Conservation (phyloP, 1,140 invertebrate species). For the Adoxophyes honmai region DNA sequence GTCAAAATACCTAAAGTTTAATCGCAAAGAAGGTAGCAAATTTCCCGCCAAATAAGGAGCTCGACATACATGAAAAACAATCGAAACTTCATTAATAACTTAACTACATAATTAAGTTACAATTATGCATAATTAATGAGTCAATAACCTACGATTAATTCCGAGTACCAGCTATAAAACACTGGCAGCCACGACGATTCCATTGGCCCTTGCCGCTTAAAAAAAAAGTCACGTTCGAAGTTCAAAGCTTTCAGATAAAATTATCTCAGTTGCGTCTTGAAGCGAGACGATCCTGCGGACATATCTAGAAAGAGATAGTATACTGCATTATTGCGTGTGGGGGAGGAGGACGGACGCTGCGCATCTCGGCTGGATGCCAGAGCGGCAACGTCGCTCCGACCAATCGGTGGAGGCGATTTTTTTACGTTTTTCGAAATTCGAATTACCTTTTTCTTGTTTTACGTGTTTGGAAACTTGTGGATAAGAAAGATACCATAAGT, state of each 20-base stretch:
- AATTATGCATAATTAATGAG: not conserved
- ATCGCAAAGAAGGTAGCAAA: too few species aligned
- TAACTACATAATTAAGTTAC: too few species aligned
- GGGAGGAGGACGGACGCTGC: constrained; percentile 36
- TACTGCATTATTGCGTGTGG: constrained; percentile 21
- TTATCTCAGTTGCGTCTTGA: constrained; percentile 72
- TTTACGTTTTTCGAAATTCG: constrained; percentile 44
- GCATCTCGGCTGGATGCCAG: constrained; percentile 57
- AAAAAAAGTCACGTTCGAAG: constrained; percentile 65
- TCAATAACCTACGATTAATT: not conserved
- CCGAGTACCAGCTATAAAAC: constrained; percentile 18
- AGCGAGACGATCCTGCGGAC: constrained; percentile 70
- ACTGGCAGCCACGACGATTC: constrained; percentile 29
- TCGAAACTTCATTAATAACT: not conserved
- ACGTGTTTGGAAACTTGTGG: constrained; percentile 28
- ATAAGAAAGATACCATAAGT: constrained; percentile 10
- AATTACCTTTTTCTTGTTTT: constrained; percentile 30
- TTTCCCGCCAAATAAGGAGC: not conserved
- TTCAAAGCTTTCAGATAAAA: constrained; percentile 65
- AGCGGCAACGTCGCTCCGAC: constrained; percentile 71
- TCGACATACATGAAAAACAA: not conserved
- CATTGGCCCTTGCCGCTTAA: constrained; percentile 53
- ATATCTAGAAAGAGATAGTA: constrained; percentile 38
- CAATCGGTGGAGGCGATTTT: constrained; percentile 64
- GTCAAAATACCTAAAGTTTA: too few species aligned